Conservation (phyloP, 2,797 vertebrate species). For the Halcyon badia region DNA sequence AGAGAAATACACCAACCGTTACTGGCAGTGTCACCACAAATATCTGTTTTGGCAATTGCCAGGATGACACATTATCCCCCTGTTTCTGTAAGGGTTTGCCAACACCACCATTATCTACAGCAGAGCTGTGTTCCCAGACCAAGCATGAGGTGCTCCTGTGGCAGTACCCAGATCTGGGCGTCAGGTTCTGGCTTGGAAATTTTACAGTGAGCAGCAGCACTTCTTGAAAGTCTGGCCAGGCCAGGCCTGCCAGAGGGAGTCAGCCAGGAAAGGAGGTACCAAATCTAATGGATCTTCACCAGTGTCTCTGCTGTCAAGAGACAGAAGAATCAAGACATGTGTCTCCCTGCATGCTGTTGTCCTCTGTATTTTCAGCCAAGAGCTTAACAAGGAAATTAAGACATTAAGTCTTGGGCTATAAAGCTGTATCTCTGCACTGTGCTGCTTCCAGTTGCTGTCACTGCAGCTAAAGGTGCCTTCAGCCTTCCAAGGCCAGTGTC, state of each 20-base stretch:
- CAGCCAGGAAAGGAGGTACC: background rate
- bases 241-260: background rate
- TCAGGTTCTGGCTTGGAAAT: background rate
- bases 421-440: background rate
- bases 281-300: background rate
- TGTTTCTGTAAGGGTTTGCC: background rate
- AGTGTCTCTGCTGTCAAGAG: background rate
- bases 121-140: background rate
- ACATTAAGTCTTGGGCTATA: background rate
- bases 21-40: constrained; percentile 45
- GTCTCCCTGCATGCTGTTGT: background rate
- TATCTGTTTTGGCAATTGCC: background rate
- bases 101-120: constrained; percentile 21
- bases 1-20: background rate
- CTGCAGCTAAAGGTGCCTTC: background rate
- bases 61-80: constrained; percentile 1
- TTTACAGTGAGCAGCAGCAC: background rate
- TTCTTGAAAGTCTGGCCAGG: background rate
- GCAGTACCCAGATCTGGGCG: background rate
- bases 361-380: background rate
- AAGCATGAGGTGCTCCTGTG: background rate
- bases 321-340: accelerated
- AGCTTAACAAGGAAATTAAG: constrained; percentile 16
- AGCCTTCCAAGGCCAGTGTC: background rate
- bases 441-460: background rate